Evolutionary conservation across 92 coral and sea anemone species (phyloP).

Genomic region (Siderastrea radians): DNA sequence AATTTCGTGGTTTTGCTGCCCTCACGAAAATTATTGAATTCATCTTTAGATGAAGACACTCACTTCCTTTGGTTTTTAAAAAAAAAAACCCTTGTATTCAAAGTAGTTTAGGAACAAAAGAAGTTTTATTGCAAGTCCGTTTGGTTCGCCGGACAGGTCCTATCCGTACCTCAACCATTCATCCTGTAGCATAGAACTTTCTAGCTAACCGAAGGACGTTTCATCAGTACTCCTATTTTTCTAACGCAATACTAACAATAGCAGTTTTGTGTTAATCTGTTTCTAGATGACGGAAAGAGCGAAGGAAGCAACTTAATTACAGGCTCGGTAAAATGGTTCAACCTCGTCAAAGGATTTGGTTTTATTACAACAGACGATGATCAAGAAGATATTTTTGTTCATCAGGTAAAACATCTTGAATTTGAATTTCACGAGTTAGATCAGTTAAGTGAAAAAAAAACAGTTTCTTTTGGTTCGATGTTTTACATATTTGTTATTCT

Average conservation of each 20-base stretch:
- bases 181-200: not conserved
- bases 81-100: not conserved
- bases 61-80: not conserved
- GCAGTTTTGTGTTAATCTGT: not conserved
- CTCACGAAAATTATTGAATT: not conserved
- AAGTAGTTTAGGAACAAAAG: not conserved
- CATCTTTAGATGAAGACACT: too few relatives aligned
- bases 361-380: conserved; percentile 89
- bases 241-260: not conserved
- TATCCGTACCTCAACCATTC: not conserved
- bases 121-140: not conserved
- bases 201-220: not conserved
- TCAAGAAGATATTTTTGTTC: conserved; percentile 91
- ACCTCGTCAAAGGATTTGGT: conserved; percentile 94
- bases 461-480: not conserved
- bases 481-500: not conserved
- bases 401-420: conserved; percentile 74
- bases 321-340: conserved; percentile 98
- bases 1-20: not conserved
- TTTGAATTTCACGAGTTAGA: not conserved
- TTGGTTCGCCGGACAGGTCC: not conserved
- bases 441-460: too few relatives aligned
- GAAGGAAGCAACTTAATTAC: conserved; percentile 24
- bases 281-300: conserved; percentile 30
- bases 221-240: not conserved